phyloP scores from a whole-genome alignment of 2,113 vertebrate species.

The Capreolus pygargus region DNA sequence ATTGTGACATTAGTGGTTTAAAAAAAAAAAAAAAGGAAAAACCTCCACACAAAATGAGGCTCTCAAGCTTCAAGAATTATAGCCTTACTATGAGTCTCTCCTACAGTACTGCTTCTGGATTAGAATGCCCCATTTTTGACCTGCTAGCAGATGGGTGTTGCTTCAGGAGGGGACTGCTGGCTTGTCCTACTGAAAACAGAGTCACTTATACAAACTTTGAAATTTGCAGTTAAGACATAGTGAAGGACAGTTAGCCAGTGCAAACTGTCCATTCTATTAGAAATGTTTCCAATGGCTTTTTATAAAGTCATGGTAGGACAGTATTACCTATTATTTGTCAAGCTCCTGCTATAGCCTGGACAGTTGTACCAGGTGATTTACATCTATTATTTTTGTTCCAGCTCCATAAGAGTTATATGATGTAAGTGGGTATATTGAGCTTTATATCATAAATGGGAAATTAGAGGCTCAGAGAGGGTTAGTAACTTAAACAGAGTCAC shows the following conservation, averaged over 20 bases:
- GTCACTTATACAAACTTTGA: background rate
- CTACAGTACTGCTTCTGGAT: background rate
- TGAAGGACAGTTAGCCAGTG: background rate
- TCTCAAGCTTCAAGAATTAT: slow-evolving; percentile 9
- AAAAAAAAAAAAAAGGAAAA: background rate
- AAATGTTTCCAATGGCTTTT: background rate
- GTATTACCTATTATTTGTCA: background rate
- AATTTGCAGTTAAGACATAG: background rate
- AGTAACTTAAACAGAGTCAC: background rate
- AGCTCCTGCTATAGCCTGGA: background rate
- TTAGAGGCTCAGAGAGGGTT: background rate
- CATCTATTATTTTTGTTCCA: background rate
- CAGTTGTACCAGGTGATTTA: background rate
- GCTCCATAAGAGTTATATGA: background rate
- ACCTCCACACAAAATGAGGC: background rate
- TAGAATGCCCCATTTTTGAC: background rate
- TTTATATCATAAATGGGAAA: background rate
- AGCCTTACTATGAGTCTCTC: background rate
- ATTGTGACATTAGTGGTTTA: background rate
- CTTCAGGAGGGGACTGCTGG: background rate
- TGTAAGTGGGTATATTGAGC: background rate
- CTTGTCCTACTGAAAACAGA: background rate
- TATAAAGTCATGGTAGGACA: background rate
- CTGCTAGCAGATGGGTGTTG: background rate
- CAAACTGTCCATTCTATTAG: background rate